Base-by-base conservation (phyloP, 1,140 invertebrate genomes). In the Brachionus rubens region DNA sequence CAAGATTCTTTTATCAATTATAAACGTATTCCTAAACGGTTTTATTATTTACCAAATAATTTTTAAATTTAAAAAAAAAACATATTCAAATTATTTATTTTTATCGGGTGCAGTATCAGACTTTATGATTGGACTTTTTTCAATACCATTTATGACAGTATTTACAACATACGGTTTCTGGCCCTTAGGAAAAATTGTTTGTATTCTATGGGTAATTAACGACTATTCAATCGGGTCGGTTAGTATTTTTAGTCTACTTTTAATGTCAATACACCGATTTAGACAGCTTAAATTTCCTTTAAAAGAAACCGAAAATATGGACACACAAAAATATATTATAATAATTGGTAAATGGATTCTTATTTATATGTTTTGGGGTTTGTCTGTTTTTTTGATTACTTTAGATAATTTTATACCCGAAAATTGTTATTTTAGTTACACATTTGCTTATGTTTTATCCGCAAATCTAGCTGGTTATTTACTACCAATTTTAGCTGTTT, bases 241-340 rank as follows among this genome's bases (percentile, higher is more conserved):
- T 5, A 87, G 86, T 1, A 85, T 89, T 2, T 85, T 91, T 16
- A 89, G 89, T 1, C 88, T 92, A 5, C 85, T 91, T 12, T 86
- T 92, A 10, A 91, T 93, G 40, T 90, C 90, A 0, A 83, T 91
- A 2, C 91, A 93, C 79, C 91, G 92, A 79, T 92, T 91, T 82
- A 90, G 90, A 78, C 91, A 91, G 0, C 91, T 93, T 24, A 90
- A 91, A 2, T 91, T 91, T 81, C 91, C 91, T 0, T 84, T 93
- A 33, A 88, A 90, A 10, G 33, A 24, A 19, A 65, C 24, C 24
- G 59, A 65, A 65, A 43, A 65, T 41, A 65, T 65, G 59, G 24
- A 5, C n/a, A 65, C 21, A 65, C 19, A 65, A 24, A 65, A 65
- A 21, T 65, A 65, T 43, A 24, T 21, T 5, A 19, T 65, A 5